Base-by-base conservation (phyloP, 2,888 invertebrate species). In the Drosophila emarginata region DNA sequence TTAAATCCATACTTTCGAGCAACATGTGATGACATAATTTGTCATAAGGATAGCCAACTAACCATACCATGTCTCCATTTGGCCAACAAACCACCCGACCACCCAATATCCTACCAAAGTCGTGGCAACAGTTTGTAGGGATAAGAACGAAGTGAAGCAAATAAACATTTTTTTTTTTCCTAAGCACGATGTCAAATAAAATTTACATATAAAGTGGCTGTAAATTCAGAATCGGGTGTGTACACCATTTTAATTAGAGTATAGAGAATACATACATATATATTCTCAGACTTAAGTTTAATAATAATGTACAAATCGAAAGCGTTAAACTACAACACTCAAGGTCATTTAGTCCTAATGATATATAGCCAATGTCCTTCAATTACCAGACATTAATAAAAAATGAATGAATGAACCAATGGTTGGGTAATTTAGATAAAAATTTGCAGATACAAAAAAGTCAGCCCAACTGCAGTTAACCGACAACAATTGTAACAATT, bases 11-110 rank as follows among this genome's bases (percentile, higher is more conserved):
- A 45, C 45, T 21, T 45, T 21, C 11, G 21, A 74, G 61, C 74
- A 74, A 72, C 66, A 67, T 68, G 70, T 62, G 79, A 85, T 82
- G 81, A 82, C 81, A 78, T 85, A 85, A 80, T 77, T 57, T 64
- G 50, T 59, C 21, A 56, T 26, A 14, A 70, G 28, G 26, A 51
- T 32, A 72, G 59, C 67, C 75, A 57, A 63, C 70, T 67, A 51
- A 52, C 56, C 61, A 59, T 23, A 51, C 51, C 61, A 59, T 21
- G 50, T 40, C 28, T 11, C 53, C n/a, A n/a, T n/a, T n/a, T n/a
- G n/a, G 4, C 39, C 62, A 28, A 50, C 21, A 18, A 4, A 56
- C 21, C 45, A 39, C 4, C 52, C n/a, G 40, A 28, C 53, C 1
- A 28, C 12, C 53, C 62, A 50, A 7, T 21, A 32, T 11, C 2